These are phyloP conservation scores for Camponotus floridanus DNA, from an alignment of 1,140 invertebrate species.

Conservation along the genomic window DNA sequence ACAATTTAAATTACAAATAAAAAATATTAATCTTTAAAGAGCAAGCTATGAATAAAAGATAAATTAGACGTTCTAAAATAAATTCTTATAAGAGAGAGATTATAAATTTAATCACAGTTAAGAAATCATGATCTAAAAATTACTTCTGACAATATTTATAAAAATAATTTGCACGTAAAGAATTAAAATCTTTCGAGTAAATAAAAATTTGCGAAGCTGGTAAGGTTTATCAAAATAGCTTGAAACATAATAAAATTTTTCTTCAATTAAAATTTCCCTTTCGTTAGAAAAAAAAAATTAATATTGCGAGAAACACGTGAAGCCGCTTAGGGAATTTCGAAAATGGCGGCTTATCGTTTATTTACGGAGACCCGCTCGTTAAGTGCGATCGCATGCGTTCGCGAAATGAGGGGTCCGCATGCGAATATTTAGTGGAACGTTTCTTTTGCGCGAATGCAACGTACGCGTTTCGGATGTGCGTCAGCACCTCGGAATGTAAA, in stretches of 20 bases:
- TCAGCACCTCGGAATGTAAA: conserved; percentile 61
- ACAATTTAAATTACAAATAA: neutral
- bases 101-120: neutral
- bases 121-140: neutral
- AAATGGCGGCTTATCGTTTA: neutral
- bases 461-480: neutral
- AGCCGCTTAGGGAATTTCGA: neutral
- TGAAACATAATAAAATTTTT: neutral
- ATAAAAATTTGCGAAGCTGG: neutral
- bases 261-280: neutral
- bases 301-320: neutral
- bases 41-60: neutral
- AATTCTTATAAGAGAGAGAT: neutral
- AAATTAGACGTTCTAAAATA: neutral
- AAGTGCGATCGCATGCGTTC: neutral
- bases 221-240: neutral
- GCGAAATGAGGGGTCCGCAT: neutral
- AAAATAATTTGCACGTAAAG: neutral
- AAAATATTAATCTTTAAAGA: conserved; percentile 6
- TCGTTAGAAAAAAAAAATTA: neutral
- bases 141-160: neutral
- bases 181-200: neutral
- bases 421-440: conserved; percentile 9
- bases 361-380: neutral
- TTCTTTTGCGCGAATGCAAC: conserved; percentile 25